A percentile compares a stretch with the other conserved stretches of the same genome.
phyloP scores from a whole-genome alignment of 2,888 invertebrate genomes.

The Sepioteuthis lessoniana region DNA sequence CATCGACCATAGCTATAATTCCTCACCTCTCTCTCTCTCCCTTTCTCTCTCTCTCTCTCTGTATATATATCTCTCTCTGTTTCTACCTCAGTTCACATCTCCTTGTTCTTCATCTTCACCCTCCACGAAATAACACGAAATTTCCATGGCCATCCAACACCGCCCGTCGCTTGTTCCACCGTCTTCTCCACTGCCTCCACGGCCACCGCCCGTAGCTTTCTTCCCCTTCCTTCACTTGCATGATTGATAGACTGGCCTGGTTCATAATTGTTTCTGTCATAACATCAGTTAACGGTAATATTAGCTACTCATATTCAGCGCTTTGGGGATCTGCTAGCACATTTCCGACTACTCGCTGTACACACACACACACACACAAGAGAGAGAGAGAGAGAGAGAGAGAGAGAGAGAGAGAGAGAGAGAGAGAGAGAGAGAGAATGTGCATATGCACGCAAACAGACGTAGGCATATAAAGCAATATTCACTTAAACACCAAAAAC shows the following conservation, averaged over 20 bases:
- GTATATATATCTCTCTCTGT: not conserved
- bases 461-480: not conserved
- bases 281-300: not conserved
- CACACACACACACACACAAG: no score
- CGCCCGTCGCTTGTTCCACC: no score
- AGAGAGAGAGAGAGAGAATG: no score
- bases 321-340: not conserved
- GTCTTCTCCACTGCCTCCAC: not conserved
- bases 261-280: constrained; percentile 14
- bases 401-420: no score
- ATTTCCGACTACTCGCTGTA: not conserved
- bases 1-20: not conserved
- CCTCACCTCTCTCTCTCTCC: not conserved
- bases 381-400: no score
- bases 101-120: not conserved
- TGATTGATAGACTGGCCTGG: not conserved
- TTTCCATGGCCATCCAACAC: no score
- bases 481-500: no score
- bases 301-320: not conserved
- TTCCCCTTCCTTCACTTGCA: not conserved
- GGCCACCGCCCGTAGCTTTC: not conserved
- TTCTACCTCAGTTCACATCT: not conserved
- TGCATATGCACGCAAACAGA: no score
- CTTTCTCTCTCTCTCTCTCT: no score
- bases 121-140: not conserved